A percentile compares a stretch with the other conserved stretches of the same genome.
Evolutionary conservation across 2,888 invertebrate species (phyloP).

Genomic region (Epinotia nisella): DNA sequence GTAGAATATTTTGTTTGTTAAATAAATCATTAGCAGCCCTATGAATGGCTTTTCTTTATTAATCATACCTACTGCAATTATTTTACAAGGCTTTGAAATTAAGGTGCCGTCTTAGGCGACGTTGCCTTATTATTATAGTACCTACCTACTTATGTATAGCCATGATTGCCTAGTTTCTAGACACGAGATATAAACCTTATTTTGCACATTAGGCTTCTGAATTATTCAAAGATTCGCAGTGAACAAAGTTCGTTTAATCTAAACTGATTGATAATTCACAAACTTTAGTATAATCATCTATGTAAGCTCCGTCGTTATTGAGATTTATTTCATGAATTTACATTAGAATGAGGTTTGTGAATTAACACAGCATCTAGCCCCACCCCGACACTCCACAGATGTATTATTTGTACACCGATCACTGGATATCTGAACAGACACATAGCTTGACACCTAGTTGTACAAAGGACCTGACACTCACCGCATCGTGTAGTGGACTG

Average conservation of each 20-base stretch:
- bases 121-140: too few relatives aligned
- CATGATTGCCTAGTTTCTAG: neutral
- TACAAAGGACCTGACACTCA: slow-evolving; percentile 7
- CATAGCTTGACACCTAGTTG: slow-evolving; percentile 32
- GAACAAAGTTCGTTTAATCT: slow-evolving; percentile 37
- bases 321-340: slow-evolving; percentile 26
- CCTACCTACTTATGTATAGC: too few relatives aligned
- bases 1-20: too few relatives aligned
- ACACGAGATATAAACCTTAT: neutral
- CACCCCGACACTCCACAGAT: slow-evolving; percentile 48
- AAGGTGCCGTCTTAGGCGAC: too few relatives aligned
- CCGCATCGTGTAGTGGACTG: slow-evolving; percentile 21
- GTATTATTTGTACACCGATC: slow-evolving; percentile 36
- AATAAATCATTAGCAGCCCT: too few relatives aligned
- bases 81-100: too few relatives aligned
- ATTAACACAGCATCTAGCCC: slow-evolving; percentile 32
- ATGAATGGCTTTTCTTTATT: too few relatives aligned
- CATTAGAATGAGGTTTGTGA: slow-evolving; percentile 33
- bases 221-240: slow-evolving; percentile 15
- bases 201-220: slow-evolving; percentile 16
- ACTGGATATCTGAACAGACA: slow-evolving; percentile 26
- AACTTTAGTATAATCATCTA: slow-evolving; percentile 28
- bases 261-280: slow-evolving; percentile 42
- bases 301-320: slow-evolving; percentile 14
- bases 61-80: too few relatives aligned